Evolutionary conservation across 2,888 invertebrate species (phyloP).

Genomic region (Endomychus coccineus): DNA sequence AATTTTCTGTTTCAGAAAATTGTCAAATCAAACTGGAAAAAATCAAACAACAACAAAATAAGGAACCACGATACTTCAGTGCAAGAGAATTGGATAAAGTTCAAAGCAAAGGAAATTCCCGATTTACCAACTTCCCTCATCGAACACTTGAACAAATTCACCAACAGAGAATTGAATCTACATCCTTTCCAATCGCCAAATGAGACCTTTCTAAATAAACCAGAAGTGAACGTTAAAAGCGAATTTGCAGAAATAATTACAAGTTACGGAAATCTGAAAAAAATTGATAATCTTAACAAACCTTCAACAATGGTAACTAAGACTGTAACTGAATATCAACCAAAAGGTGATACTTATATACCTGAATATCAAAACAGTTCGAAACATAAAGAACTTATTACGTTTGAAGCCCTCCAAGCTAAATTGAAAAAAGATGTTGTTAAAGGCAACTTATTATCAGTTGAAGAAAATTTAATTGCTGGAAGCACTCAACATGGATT

Average conservation of each 20-base stretch:
- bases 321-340: not conserved
- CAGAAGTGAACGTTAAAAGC: constrained; percentile 23
- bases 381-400: constrained; percentile 7
- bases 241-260: constrained; percentile 48
- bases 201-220: constrained; percentile 18
- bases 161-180: constrained; percentile 45
- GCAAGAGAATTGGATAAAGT: constrained; percentile 61
- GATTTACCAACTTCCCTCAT: constrained; percentile 43
- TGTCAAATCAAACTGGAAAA: constrained; percentile 58
- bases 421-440: constrained; percentile 20
- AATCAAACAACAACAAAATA: constrained; percentile 50
- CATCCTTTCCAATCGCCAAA: constrained; percentile 16
- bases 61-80: constrained; percentile 59
- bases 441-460: constrained; percentile 5
- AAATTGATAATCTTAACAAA: constrained; percentile 31
- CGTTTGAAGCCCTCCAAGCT: constrained; percentile 2
- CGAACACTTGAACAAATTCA: constrained; percentile 61
- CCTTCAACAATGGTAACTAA: constrained; percentile 7
- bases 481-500: no score
- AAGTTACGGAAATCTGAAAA: constrained; percentile 40
- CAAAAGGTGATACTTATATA: constrained; percentile 2
- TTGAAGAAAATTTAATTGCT: no score
- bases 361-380: not conserved
- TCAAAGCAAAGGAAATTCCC: constrained; percentile 50
- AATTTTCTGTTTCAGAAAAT: constrained; percentile 49